These are phyloP conservation scores for Allophyes oxyacanthae DNA, from an alignment of 2,888 invertebrate species.

Conservation along the genomic window DNA sequence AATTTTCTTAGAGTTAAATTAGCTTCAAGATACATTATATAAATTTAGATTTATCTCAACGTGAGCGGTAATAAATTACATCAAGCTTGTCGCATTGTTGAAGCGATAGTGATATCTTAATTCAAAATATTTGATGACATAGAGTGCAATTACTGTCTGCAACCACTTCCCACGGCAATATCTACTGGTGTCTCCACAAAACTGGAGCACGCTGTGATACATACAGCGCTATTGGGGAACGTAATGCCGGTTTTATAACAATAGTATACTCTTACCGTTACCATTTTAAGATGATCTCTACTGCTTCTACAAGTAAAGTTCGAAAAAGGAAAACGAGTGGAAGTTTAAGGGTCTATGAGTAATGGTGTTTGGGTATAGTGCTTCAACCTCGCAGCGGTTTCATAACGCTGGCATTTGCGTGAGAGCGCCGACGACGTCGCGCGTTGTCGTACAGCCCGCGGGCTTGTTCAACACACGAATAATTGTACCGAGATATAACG, in stretches of 20 bases:
- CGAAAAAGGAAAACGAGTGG: constrained; percentile 42
- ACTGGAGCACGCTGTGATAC: constrained; percentile 82
- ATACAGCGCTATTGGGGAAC: constrained; percentile 71
- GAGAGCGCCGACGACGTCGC: constrained; percentile 68
- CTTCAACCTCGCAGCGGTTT: constrained; percentile 69
- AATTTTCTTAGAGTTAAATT: constrained; percentile 42
- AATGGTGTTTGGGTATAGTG: constrained; percentile 61
- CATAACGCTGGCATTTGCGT: constrained; percentile 79
- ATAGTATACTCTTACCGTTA: constrained; percentile 53
- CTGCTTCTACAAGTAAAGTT: constrained; percentile 41
- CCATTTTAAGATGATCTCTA: constrained; percentile 67
- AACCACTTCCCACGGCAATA: constrained; percentile 79
- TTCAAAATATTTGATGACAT: constrained; percentile 56
- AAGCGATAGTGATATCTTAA: constrained; percentile 54
- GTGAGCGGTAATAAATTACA: constrained; percentile 48
- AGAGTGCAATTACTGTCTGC: constrained; percentile 68
- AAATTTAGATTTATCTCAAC: constrained; percentile 38
- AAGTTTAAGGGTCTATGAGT: constrained; percentile 60
- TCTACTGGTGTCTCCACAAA: constrained; percentile 69
- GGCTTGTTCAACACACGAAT: constrained; percentile 62
- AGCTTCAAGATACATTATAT: constrained; percentile 28
- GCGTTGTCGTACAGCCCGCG: constrained; percentile 68
- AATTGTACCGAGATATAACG: constrained; percentile 47
- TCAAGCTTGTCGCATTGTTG: constrained; percentile 55
- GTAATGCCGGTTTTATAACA: constrained; percentile 77